Conservation (phyloP, 2,888 invertebrate genomes). For the Pyrocoelia pectoralis region DNA sequence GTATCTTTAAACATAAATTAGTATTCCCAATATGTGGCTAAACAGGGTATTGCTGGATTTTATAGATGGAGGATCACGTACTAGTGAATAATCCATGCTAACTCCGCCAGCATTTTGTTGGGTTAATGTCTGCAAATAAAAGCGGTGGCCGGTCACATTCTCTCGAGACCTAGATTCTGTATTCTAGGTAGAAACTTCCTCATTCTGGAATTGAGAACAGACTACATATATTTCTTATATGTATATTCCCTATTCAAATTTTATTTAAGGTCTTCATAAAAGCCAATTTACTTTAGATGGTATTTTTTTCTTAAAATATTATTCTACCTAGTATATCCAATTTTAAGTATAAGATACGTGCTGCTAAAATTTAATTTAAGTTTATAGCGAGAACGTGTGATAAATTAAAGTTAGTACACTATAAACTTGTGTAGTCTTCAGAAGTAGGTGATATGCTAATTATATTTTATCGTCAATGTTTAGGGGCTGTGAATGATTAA, state of each 20-base stretch:
- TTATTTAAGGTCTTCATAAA: slow-evolving; percentile 44
- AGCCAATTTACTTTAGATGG: slow-evolving; percentile 19
- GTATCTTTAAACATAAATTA: too few relatives aligned
- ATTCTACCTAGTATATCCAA: neutral
- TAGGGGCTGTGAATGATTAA: too few relatives aligned
- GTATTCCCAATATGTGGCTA: slow-evolving; percentile 14
- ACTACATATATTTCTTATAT: slow-evolving; percentile 22
- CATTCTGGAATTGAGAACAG: slow-evolving; percentile 24
- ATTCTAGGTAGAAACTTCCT: slow-evolving; percentile 38
- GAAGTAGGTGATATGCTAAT: too few relatives aligned
- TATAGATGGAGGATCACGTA: slow-evolving; percentile 30
- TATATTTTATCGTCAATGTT: too few relatives aligned
- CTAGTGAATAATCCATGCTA: slow-evolving; percentile 36
- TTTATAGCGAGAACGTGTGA: neutral
- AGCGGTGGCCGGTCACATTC: slow-evolving; percentile 46
- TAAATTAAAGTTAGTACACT: too few relatives aligned
- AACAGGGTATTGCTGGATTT: slow-evolving; percentile 21
- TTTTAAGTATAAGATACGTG: neutral
- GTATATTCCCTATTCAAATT: slow-evolving; percentile 39
- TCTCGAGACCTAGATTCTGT: slow-evolving; percentile 45
- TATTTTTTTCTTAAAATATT: neutral
- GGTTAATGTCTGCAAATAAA: slow-evolving; percentile 49
- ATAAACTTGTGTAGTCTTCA: too few relatives aligned
- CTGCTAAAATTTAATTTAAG: neutral
- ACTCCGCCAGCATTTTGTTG: slow-evolving; percentile 36